Percentiles rank a stretch among this genome's conserved stretches.
phyloP scores from a whole-genome alignment of 2,888 invertebrate species.

The Scaptomyza cyrtandrae region DNA sequence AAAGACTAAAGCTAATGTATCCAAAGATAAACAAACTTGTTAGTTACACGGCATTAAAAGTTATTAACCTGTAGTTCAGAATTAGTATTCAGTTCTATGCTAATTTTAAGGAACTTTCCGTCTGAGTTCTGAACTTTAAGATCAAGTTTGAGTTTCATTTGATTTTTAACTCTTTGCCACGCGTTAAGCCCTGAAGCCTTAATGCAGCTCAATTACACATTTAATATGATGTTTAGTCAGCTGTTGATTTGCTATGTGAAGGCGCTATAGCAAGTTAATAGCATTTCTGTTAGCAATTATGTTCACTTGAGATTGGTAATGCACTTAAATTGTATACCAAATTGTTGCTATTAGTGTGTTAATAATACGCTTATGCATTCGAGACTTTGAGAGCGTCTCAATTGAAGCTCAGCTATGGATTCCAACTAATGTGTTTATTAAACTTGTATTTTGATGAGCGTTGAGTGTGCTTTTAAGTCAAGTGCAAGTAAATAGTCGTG shows the following conservation, averaged over 20 bases:
- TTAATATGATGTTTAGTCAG: slow-evolving; percentile 27
- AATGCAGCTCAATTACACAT: slow-evolving; percentile 10
- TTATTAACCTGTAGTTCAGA: not conserved
- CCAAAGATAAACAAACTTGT: not conserved
- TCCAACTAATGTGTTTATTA: slow-evolving; percentile 30
- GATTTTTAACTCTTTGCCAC: not conserved
- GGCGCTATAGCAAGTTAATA: slow-evolving; percentile 21
- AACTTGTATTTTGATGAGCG: not conserved
- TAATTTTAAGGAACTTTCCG: not conserved
- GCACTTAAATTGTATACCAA: slow-evolving; percentile 13
- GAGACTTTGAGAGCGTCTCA: not conserved
- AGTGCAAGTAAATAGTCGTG: slow-evolving; percentile 10
- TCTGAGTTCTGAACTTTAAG: not conserved
- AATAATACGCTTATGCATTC: slow-evolving; percentile 23
- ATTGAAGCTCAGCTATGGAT: slow-evolving; percentile 6
- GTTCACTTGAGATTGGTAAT: slow-evolving; percentile 10
- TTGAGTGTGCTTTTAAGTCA: slow-evolving; percentile 12
- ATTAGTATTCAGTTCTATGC: not conserved
- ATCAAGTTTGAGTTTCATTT: not conserved
- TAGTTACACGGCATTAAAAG: not conserved
- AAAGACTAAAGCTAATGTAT: too few species aligned
- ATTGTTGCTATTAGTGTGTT: slow-evolving; percentile 30
- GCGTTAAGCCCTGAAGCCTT: slow-evolving; percentile 3
- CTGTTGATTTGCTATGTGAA: slow-evolving; percentile 22
- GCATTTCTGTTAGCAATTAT: slow-evolving; percentile 27